Conservation (phyloP, 1,140 invertebrate genomes). For the Cyrtorhinus lividipennis region DNA sequence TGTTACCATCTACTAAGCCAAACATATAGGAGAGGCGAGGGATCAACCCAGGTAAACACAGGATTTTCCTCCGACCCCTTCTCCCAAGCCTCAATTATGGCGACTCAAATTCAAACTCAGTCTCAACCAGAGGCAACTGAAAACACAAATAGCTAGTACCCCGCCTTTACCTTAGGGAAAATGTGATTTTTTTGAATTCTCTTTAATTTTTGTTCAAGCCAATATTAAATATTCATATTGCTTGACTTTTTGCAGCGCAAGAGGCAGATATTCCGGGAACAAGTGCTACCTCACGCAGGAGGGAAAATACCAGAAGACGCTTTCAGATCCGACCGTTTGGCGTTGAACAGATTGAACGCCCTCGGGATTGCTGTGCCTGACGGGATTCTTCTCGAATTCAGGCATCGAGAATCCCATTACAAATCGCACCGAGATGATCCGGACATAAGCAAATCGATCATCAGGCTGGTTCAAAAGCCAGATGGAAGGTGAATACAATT, state of each 20-base stretch:
- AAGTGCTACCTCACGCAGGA: constrained; percentile 42
- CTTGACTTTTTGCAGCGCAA: constrained; percentile 36
- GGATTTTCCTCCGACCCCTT: too few species aligned
- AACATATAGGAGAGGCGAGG: too few species aligned
- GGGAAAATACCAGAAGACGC: constrained; percentile 50
- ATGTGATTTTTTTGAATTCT: background rate
- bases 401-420: constrained; percentile 29
- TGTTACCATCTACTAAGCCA: too few species aligned
- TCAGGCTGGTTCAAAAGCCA: constrained; percentile 24
- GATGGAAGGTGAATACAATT: constrained; percentile 19
- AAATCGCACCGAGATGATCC: constrained; percentile 26
- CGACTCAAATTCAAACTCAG: too few species aligned
- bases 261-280: constrained; percentile 46
- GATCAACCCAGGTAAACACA: too few species aligned
- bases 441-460: constrained; percentile 23
- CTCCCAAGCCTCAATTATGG: too few species aligned
- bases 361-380: constrained; percentile 45
- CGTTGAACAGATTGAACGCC: constrained; percentile 44
- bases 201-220: too few species aligned
- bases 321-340: constrained; percentile 42
- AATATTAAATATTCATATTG: too few species aligned
- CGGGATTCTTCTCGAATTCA: constrained; percentile 37
- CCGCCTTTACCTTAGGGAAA: too few species aligned
- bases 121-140: too few species aligned
- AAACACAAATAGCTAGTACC: too few species aligned